A percentile compares a stretch with the other conserved stretches of the same genome.
phyloP scores from a whole-genome alignment of 1,140 invertebrate genomes.

The Heterodera carotae region DNA sequence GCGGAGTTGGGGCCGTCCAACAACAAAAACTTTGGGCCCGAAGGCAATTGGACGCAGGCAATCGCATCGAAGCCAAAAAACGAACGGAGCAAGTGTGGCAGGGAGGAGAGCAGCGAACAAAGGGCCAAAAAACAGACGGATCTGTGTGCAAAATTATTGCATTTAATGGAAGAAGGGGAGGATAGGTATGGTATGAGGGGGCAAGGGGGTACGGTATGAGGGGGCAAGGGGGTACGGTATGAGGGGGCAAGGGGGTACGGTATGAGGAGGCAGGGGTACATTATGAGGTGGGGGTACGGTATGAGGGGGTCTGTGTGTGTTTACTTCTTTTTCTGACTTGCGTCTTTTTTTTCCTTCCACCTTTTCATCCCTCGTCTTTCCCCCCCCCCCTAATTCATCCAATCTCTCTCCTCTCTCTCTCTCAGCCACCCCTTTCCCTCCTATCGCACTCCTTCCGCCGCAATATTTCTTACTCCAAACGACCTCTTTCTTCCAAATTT shows the following conservation, averaged over 20 bases:
- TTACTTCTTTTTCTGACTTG: no score
- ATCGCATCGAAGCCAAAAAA: constrained; percentile 41
- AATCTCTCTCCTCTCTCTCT: background rate
- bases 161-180: background rate
- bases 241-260: no score
- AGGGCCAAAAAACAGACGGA: constrained; percentile 54
- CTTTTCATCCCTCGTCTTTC: no score
- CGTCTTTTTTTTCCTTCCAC: background rate
- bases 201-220: no score
- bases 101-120: constrained; percentile 42
- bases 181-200: no score
- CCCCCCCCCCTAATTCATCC: background rate
- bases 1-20: constrained; percentile 6
- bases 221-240: no score
- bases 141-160: constrained; percentile 35
- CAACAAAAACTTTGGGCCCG: constrained; percentile 23
- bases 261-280: no score
- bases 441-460: background rate
- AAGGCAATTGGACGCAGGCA: constrained; percentile 42
- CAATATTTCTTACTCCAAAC: background rate
- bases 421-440: background rate
- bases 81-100: constrained; percentile 41
- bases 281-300: no score
- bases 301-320: no score
- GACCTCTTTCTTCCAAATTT: background rate